These are phyloP conservation scores for Sebastes cheni DNA, from an alignment of 2,797 vertebrate genomes.

Conservation along the genomic window DNA sequence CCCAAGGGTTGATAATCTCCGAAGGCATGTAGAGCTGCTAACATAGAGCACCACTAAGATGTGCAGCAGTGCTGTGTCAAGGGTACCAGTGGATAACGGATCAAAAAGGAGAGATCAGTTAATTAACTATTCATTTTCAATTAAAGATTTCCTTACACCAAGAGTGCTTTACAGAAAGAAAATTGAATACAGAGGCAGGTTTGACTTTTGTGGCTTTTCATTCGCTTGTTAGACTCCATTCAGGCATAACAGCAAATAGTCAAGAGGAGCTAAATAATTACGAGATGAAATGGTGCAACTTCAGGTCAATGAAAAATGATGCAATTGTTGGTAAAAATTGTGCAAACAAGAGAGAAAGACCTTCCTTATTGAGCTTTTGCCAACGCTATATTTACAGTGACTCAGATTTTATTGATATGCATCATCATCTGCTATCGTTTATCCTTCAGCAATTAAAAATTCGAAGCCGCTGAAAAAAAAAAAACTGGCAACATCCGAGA, in stretches of 20 bases:
- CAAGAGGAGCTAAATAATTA: not conserved
- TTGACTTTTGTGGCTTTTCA: not conserved
- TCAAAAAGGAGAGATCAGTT: not conserved
- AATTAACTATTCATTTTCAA: not conserved
- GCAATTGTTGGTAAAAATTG: not conserved
- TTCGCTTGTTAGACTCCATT: not conserved
- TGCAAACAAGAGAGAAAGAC: not conserved
- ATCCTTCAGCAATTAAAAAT: not conserved
- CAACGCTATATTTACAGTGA: not conserved
- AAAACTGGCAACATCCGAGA: slow-evolving; percentile 9
- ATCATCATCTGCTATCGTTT: not conserved
- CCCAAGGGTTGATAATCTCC: not conserved
- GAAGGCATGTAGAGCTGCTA: not conserved
- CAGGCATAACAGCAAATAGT: not conserved
- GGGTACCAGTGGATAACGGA: not conserved
- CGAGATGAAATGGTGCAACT: not conserved
- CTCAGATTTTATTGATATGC: not conserved
- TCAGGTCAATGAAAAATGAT: not conserved
- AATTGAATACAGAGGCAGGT: not conserved
- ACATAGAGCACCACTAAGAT: not conserved
- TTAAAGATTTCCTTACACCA: not conserved
- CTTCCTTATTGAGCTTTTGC: not conserved
- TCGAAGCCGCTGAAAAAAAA: not conserved
- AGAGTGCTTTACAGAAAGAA: not conserved
- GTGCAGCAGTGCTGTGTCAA: not conserved